A percentile compares a stretch with the other conserved stretches of the same genome.
phyloP scores from a whole-genome alignment of 2,888 invertebrate genomes.

The Terebella lapidaria region DNA sequence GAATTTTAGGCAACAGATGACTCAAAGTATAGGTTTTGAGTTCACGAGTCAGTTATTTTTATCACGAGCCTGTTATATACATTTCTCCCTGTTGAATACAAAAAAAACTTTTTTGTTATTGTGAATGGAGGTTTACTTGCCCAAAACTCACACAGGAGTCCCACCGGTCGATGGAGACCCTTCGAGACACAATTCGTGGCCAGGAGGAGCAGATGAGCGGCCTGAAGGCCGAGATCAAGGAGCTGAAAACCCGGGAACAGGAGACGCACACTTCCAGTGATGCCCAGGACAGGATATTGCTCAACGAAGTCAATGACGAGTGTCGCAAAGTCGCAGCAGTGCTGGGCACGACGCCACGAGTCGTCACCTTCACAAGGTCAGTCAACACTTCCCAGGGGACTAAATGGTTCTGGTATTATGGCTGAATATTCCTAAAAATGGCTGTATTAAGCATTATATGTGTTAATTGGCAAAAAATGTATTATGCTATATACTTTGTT shows the following conservation, averaged over 20 bases:
- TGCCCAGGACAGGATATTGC: conserved; percentile 34
- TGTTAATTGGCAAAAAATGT: not conserved
- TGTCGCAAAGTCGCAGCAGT: conserved; percentile 38
- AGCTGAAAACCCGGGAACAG: conserved; percentile 29
- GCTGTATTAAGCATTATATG: not conserved
- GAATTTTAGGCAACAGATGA: no score
- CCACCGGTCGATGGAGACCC: conserved; percentile 32
- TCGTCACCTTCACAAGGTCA: conserved; percentile 36
- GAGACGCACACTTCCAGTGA: conserved; percentile 30
- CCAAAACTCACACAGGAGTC: no score
- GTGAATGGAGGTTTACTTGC: no score
- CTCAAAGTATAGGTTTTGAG: no score
- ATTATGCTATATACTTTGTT: not conserved
- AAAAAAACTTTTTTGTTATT: no score
- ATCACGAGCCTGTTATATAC: no score
- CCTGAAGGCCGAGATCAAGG: conserved; percentile 31
- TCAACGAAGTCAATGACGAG: conserved; percentile 37
- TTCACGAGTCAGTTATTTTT: no score
- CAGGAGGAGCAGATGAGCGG: conserved; percentile 34
- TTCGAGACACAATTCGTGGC: conserved; percentile 31
- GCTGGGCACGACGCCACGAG: conserved; percentile 37
- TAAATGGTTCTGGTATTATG: no score
- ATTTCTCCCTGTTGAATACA: no score
- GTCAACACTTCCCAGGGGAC: not conserved
- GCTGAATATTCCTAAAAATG: no score